Percentiles rank a stretch among this genome's conserved stretches.
phyloP scores from a whole-genome alignment of 2,888 invertebrate genomes.

The Macrophya annulata region DNA sequence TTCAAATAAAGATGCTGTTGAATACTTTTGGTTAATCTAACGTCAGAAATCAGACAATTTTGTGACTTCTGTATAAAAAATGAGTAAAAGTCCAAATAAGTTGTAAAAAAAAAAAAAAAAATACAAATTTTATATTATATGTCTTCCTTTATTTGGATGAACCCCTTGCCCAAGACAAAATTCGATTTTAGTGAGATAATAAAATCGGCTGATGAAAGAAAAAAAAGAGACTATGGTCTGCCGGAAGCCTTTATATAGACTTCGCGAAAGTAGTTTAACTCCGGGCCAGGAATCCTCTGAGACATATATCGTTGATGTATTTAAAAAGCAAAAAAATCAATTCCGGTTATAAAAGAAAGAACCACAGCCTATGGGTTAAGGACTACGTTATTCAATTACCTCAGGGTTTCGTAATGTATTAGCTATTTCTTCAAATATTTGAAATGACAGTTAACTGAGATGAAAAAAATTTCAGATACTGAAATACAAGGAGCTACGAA shows the following conservation, averaged over 20 bases:
- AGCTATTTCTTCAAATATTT: not conserved
- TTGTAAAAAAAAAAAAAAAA: too few species aligned
- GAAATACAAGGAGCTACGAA: not conserved
- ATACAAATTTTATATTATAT: not conserved
- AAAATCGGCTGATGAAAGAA: not conserved
- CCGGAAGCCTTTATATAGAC: slow-evolving; percentile 10
- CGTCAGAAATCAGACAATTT: not conserved
- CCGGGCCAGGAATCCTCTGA: slow-evolving; percentile 3
- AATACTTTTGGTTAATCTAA: not conserved
- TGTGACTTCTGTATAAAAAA: not conserved
- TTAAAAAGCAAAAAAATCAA: not conserved
- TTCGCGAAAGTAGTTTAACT: slow-evolving; percentile 4
- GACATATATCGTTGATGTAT: not conserved
- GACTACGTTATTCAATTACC: not conserved
- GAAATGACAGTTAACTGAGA: not conserved
- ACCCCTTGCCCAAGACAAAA: not conserved
- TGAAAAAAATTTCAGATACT: not conserved
- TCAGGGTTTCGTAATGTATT: not conserved
- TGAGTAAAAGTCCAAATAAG: not conserved
- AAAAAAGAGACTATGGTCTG: not conserved
- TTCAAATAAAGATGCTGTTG: not conserved
- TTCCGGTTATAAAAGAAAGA: not conserved
- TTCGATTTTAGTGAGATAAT: not conserved
- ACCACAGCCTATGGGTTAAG: not conserved
- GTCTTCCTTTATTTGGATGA: not conserved